Conservation (phyloP, 2,888 invertebrate species). For the Odontocolon sp. region DNA sequence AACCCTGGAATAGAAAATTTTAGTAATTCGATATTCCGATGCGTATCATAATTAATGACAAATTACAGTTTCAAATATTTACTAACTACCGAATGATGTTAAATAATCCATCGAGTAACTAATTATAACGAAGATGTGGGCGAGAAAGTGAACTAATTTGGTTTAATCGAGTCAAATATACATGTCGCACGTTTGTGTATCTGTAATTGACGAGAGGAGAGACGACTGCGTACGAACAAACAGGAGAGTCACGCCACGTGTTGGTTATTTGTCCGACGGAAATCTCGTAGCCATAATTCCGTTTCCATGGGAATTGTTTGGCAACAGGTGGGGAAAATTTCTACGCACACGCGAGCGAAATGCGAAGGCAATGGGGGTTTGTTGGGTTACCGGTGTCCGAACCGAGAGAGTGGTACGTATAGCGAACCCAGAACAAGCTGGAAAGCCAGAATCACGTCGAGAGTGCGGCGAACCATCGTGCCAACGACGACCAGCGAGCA, state of each 20-base stretch:
- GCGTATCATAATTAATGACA: no score
- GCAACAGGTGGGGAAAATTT: slow-evolving; percentile 80
- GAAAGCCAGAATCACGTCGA: slow-evolving; percentile 10
- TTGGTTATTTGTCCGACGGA: slow-evolving; percentile 60
- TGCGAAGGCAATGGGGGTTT: neutral
- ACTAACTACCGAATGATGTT: slow-evolving; percentile 7
- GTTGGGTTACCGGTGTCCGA: neutral
- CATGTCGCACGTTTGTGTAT: slow-evolving; percentile 1
- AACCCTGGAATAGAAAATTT: no score
- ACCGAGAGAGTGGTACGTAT: no score
- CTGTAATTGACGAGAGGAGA: slow-evolving; percentile 1
- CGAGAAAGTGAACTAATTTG: slow-evolving; percentile 37
- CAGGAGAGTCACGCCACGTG: slow-evolving; percentile 46
- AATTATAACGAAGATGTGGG: no score
- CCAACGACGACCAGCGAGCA: slow-evolving; percentile 38
- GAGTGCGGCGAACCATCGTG: slow-evolving; percentile 12
- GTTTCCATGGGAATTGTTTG: slow-evolving; percentile 79
- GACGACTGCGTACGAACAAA: neutral
- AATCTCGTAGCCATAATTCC: slow-evolving; percentile 71
- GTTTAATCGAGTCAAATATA: slow-evolving; percentile 48
- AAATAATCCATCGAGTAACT: no score
- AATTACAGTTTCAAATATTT: slow-evolving; percentile 21
- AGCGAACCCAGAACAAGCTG: no score
- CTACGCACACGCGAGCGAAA: slow-evolving; percentile 67
- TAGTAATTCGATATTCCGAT: no score